Percentiles rank a stretch among this genome's conserved stretches.
Evolutionary conservation across 2,113 vertebrate species (phyloP).

Genomic region (Piaya cayana): DNA sequence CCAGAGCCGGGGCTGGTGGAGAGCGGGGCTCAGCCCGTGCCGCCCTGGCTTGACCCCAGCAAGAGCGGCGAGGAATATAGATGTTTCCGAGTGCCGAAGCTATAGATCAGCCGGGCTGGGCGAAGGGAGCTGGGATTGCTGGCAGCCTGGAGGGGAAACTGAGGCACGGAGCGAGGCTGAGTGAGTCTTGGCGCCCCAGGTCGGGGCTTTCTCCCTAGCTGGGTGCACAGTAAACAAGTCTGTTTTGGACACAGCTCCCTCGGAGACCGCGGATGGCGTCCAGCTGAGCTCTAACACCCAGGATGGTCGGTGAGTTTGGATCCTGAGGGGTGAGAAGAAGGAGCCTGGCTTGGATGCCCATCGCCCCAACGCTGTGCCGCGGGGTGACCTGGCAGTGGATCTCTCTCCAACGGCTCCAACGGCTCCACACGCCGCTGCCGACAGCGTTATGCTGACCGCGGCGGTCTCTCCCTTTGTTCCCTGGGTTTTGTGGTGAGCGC

Average conservation of each 20-base stretch:
- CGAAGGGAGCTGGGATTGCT: background rate
- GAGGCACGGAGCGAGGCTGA: background rate
- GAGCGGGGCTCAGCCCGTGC: background rate
- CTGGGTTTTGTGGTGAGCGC: background rate
- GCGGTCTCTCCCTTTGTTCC: slow-evolving; percentile 43
- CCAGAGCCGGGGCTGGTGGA: background rate
- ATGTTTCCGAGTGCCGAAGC: slow-evolving; percentile 51
- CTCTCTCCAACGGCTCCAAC: background rate
- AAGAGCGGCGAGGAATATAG: background rate
- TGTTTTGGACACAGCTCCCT: background rate
- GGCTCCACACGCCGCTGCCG: background rate
- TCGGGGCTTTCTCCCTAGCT: background rate
- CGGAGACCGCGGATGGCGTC: background rate
- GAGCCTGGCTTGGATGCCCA: fast-evolving
- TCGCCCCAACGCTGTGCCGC: fast-evolving
- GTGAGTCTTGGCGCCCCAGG: fast-evolving
- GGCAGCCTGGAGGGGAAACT: background rate
- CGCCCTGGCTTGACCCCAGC: slow-evolving; percentile 41
- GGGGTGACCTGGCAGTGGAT: background rate
- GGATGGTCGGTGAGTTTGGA: background rate
- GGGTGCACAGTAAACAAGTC: background rate
- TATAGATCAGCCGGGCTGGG: slow-evolving; percentile 15
- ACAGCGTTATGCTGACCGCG: slow-evolving; percentile 42
- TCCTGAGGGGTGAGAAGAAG: background rate
- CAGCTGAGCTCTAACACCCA: background rate